Evolutionary conservation across 2,797 vertebrate genomes (phyloP).

Genomic region (Eidolon dupreanum): DNA sequence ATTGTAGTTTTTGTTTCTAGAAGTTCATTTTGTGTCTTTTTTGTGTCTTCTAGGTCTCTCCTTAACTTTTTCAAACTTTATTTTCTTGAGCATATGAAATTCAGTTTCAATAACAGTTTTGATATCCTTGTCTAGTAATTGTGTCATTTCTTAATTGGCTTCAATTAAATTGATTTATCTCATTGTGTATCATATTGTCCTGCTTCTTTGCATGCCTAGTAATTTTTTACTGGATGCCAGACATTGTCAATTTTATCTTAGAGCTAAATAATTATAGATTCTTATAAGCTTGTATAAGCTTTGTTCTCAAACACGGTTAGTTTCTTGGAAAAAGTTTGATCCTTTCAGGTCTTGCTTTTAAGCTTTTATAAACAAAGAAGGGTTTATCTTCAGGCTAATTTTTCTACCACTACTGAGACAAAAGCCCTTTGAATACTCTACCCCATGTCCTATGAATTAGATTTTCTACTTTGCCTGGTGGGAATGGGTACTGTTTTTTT

Average conservation of each 20-base stretch:
- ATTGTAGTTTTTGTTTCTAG: not conserved
- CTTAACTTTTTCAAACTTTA: constrained; percentile 27
- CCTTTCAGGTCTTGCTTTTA: not conserved
- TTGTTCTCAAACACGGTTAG: not conserved
- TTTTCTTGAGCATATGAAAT: constrained; percentile 46
- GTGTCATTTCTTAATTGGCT: not conserved
- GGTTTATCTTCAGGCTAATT: not conserved
- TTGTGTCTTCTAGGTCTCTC: not conserved
- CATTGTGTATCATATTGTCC: not conserved
- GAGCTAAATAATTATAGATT: not conserved
- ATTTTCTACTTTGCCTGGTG: not conserved
- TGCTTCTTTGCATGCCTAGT: not conserved
- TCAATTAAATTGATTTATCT: not conserved
- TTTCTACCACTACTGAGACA: not conserved
- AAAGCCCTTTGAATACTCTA: not conserved
- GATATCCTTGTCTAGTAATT: not conserved
- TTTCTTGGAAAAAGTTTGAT: constrained; percentile 2
- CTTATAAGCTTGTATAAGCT: not conserved
- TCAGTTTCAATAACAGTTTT: constrained; percentile 21
- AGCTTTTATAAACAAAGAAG: not conserved
- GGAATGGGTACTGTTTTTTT: not conserved
- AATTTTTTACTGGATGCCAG: not conserved
- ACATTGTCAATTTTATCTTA: not conserved
- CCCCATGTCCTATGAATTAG: not conserved
- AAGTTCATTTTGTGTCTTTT: not conserved